Evolutionary conservation across 2,113 vertebrate species (phyloP).

Genomic region (Todiramphus chloris): DNA sequence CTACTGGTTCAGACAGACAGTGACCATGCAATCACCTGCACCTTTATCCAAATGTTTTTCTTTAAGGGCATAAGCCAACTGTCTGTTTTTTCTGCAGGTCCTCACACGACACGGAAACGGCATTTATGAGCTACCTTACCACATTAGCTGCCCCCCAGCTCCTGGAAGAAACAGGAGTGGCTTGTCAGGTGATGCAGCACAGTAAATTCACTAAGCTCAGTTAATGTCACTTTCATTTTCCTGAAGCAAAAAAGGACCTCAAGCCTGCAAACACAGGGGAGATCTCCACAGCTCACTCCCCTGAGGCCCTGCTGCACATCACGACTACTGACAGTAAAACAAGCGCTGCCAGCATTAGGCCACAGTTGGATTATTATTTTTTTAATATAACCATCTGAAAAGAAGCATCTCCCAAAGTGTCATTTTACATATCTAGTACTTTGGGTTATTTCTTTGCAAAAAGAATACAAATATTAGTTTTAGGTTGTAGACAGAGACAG

Average conservation of each 20-base stretch:
- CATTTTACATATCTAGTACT: background rate
- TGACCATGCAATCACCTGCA: background rate
- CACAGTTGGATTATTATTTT: background rate
- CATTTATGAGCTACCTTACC: background rate
- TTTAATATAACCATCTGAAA: background rate
- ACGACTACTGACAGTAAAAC: background rate
- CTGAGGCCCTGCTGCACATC: fast-evolving
- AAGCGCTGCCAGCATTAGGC: background rate
- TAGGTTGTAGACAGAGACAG: background rate
- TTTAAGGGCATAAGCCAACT: slow-evolving; percentile 17
- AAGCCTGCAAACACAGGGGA: background rate
- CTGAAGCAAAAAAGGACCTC: background rate
- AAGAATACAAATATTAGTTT: background rate
- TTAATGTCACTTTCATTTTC: slow-evolving; percentile 9
- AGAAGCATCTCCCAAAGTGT: background rate
- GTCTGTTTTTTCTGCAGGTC: slow-evolving; percentile 23
- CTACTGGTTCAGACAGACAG: slow-evolving; percentile 42
- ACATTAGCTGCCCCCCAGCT: background rate
- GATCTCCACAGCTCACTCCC: background rate
- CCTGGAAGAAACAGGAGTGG: background rate
- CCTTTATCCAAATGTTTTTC: slow-evolving; percentile 50
- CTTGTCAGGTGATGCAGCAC: background rate
- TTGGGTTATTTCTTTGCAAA: background rate
- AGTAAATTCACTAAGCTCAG: background rate
- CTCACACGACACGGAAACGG: background rate